Conservation (phyloP, 2,113 vertebrate species). For the Nothocercus julius region DNA sequence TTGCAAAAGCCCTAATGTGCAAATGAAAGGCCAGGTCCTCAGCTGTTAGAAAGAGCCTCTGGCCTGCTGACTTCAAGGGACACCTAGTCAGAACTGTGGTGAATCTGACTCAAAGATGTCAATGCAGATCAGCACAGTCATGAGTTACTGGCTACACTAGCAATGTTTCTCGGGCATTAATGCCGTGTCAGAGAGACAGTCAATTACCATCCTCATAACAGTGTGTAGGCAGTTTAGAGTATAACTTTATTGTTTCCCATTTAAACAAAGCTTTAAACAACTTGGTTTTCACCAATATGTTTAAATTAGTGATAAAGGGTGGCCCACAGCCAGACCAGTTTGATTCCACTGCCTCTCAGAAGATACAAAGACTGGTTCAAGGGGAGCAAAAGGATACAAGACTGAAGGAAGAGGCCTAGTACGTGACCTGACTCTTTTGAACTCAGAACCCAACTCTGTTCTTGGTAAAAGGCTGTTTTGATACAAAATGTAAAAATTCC, state of each 20-base stretch:
- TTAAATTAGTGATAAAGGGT: background rate
- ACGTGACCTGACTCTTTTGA: background rate
- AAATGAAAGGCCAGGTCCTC: background rate
- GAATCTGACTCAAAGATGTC: background rate
- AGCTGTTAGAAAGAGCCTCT: background rate
- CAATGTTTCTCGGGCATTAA: background rate
- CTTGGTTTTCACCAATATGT: background rate
- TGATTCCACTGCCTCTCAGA: background rate
- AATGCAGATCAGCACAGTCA: background rate
- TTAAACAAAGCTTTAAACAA: background rate
- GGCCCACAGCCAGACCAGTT: background rate
- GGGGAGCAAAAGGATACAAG: background rate
- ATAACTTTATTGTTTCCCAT: background rate
- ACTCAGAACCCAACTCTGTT: background rate
- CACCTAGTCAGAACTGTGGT: background rate
- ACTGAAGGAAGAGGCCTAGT: background rate
- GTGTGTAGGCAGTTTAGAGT: background rate
- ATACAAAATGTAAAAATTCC: background rate
- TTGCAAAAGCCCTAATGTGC: background rate
- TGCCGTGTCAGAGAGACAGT: background rate
- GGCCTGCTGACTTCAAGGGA: background rate
- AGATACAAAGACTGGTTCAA: background rate
- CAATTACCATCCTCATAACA: background rate
- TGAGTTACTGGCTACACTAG: background rate
- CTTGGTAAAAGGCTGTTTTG: background rate